Evolutionary conservation across 2,113 vertebrate species (phyloP).

Genomic region (Eptesicus fuscus): DNA sequence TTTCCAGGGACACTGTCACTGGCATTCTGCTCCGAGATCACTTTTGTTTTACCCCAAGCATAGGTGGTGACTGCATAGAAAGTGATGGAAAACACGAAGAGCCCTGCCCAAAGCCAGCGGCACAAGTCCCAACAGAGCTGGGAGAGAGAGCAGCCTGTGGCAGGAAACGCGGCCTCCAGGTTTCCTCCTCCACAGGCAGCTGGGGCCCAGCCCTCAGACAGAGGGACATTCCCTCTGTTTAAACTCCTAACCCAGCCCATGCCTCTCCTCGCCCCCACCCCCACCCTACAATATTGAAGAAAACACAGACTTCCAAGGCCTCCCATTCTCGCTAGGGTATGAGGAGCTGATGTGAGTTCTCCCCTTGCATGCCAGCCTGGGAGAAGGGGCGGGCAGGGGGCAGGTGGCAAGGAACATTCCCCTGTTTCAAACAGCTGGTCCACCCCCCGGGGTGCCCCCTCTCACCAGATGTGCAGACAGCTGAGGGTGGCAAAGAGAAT

Average conservation of each 20-base stretch:
- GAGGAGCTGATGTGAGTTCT: not conserved
- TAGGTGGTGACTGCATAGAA: slow-evolving; percentile 16
- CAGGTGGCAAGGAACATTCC: not conserved
- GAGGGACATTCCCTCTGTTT: not conserved
- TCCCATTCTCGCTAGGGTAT: not conserved
- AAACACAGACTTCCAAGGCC: not conserved
- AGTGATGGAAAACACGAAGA: not conserved
- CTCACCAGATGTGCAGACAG: slow-evolving; percentile 96
- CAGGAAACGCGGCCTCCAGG: not conserved
- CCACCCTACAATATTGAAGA: not conserved
- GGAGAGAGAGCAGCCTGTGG: not conserved
- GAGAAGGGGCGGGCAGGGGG: not conserved
- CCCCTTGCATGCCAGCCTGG: not conserved
- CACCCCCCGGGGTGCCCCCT: not conserved
- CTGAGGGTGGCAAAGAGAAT: slow-evolving; percentile 90
- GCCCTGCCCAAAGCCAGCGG: slow-evolving; percentile 34
- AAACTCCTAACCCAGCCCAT: not conserved
- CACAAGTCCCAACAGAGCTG: slow-evolving; percentile 42
- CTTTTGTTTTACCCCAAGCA: slow-evolving; percentile 42
- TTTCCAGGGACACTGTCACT: not conserved
- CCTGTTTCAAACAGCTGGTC: not conserved
- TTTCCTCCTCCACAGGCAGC: not conserved
- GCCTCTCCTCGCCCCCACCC: not conserved
- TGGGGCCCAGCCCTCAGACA: not conserved
- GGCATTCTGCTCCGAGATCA: slow-evolving; percentile 9